phyloP scores from a whole-genome alignment of 2,113 vertebrate species.

The Gopherus evgoodei region DNA sequence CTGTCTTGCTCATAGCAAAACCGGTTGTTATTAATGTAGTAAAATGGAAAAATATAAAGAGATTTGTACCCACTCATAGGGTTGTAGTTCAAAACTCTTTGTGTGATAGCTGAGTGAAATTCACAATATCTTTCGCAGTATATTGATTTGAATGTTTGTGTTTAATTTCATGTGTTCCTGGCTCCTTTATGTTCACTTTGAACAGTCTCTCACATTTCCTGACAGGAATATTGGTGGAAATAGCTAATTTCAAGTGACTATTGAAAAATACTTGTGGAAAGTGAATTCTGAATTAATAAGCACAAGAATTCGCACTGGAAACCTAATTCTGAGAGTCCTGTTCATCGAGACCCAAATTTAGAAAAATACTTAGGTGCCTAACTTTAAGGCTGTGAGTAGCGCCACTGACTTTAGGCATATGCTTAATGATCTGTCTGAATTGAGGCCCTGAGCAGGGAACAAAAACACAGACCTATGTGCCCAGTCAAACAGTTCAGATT shows the following conservation, averaged over 20 bases:
- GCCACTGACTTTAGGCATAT: constrained; percentile 57
- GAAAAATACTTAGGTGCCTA: constrained; percentile 50
- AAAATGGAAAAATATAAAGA: constrained; percentile 62
- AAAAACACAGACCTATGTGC: neutral
- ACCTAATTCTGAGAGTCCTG: constrained; percentile 51
- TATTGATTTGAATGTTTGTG: constrained; percentile 65
- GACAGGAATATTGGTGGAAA: constrained; percentile 61
- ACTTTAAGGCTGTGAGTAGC: constrained; percentile 57
- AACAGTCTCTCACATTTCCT: constrained; percentile 69
- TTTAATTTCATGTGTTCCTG: constrained; percentile 75
- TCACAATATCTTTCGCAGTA: constrained; percentile 65
- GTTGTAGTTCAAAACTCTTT: constrained; percentile 43
- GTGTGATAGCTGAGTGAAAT: constrained; percentile 72
- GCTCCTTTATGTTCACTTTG: constrained; percentile 73
- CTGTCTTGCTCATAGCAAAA: constrained; percentile 69
- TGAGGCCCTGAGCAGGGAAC: constrained; percentile 50
- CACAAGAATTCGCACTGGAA: constrained; percentile 50
- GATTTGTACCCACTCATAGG: constrained; percentile 70
- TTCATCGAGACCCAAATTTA: constrained; percentile 60
- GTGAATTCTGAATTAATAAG: constrained; percentile 69
- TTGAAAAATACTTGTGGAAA: constrained; percentile 59
- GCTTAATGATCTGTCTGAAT: constrained; percentile 36
- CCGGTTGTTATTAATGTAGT: constrained; percentile 71
- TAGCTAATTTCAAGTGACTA: constrained; percentile 72
- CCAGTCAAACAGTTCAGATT: neutral